These are phyloP conservation scores for Cydia fagiglandana DNA, from an alignment of 1,140 invertebrate genomes.

Conservation along the genomic window DNA sequence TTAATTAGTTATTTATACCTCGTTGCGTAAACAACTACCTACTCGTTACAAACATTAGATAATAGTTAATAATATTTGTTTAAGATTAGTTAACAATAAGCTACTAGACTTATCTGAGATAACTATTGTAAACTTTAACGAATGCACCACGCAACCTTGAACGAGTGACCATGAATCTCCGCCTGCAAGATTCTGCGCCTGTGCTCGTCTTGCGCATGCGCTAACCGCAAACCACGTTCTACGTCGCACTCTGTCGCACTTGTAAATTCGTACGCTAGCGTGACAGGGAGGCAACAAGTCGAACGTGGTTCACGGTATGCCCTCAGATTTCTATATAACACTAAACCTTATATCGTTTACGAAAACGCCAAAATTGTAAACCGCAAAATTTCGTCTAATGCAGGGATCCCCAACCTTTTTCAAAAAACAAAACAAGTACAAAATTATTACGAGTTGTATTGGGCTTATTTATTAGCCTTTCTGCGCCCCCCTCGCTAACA, in stretches of 20 bases:
- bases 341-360: not conserved
- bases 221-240: too few species aligned
- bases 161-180: slow-evolving; percentile 24
- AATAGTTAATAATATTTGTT: not conserved
- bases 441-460: not conserved
- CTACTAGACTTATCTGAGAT: slow-evolving; percentile 22
- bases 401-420: not conserved
- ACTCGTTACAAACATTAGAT: not conserved
- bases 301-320: too few species aligned
- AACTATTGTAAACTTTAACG: slow-evolving; percentile 25
- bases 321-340: not conserved
- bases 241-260: too few species aligned
- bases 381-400: not conserved
- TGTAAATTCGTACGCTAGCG: too few species aligned
- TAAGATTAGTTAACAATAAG: not conserved
- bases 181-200: slow-evolving; percentile 25
- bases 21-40: not conserved
- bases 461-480: too few species aligned
- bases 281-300: too few species aligned
- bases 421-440: not conserved
- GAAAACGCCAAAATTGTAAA: not conserved
- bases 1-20: not conserved
- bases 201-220: slow-evolving; percentile 24
- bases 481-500: too few species aligned
- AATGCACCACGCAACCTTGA: slow-evolving; percentile 12